Base-by-base conservation (phyloP, 2,888 invertebrate genomes). In the Ecliptopera silaceata region DNA sequence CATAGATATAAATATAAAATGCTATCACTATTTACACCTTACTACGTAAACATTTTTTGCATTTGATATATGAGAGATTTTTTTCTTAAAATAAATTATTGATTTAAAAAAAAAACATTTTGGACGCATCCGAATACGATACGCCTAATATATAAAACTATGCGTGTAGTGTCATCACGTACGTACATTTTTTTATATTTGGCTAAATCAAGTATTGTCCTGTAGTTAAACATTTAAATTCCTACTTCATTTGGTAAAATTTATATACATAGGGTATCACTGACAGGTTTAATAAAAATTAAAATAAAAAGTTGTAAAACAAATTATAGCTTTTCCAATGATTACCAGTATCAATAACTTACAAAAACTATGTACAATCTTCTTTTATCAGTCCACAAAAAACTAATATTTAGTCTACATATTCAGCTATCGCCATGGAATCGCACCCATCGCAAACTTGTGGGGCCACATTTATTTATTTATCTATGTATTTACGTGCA, bases 191-290 rank as follows among this genome's bases (percentile, higher is more conserved):
- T 17, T 15, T 41, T 15, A 45, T 17, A 29, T 45, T 46, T 53
- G 41, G 32, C 43, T 47, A 44, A 18, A 8, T 18, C 36, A 34
- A 43, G 36, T 51, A 54, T 59, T 59, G 46, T 50, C 42, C 41
- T 38, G 38, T 48, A 52, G 39, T 32, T 39, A 39, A 36, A 43
- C 26, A 36, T 48, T 43, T 43, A 6, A 51, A 41, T 43, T 20
- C 36, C 41, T 46, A 56, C 18, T 46, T 39, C 18, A 45, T 32
- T 43, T n/a, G 13, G 29, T 5, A 20, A 26, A 15, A 18, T 26
- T 41, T n/a, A 32, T 17, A 12, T 36, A 3, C 32, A 11, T 36
- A 38, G 31, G 43, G 6, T 0, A 6, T 36, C 13, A 18, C 13
- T 32, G 26, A 32, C 38, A 20, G 36, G 34, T 10, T 15, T 4